Evolutionary conservation across 1,140 invertebrate species (phyloP), one percentile per base, ranked within the genome.

Genomic region (Protaetia brevitarsis): DNA sequence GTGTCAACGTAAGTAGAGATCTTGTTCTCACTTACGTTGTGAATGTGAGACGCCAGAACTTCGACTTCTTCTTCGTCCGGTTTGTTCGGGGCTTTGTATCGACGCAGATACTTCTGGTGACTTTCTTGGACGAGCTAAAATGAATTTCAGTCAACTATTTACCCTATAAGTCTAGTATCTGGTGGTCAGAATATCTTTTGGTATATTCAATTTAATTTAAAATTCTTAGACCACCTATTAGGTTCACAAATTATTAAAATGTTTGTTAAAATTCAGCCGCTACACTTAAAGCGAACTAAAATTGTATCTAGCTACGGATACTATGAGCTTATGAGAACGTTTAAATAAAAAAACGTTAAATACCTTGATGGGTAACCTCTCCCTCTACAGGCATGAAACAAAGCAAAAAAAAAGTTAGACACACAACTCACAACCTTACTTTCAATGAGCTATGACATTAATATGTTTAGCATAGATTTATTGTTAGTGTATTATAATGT

Each of bases 41-140:
- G 93, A 96, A 76, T 95, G 93, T 6, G 92, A 94, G 21, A 93
- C 89, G 26, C 90, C 89, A 1, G 88, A 83, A 1, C 81, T 77
- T 3, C 85, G 76, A 72, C 83, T 84, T 68, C 86, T 78, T 70
- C 85, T 84, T 78, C 90, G 76, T 68, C 87, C 82, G 27, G 80
- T 78, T 71, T 90, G 80, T 81, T 93, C 87, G 51, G 86, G 84
- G 68, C 86, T 85, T 13, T 82, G 79, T 2, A 80, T 80, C 64
- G 80, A 80, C 64, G 80, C 79, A 58, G 78, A 76, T 21, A 73
- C 77, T 31, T 82, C 79, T 26, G 76, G 66, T 37, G 84, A 82
- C 78, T 86, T 85, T 64, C 84, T 84, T 11, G 85, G 82, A 27
- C 89, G 84, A 66, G 87, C 88, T 90, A 74, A 63, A 76, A n/a